phyloP scores from a whole-genome alignment of 2,113 vertebrate genomes.

The Pygoscelis antarcticus region DNA sequence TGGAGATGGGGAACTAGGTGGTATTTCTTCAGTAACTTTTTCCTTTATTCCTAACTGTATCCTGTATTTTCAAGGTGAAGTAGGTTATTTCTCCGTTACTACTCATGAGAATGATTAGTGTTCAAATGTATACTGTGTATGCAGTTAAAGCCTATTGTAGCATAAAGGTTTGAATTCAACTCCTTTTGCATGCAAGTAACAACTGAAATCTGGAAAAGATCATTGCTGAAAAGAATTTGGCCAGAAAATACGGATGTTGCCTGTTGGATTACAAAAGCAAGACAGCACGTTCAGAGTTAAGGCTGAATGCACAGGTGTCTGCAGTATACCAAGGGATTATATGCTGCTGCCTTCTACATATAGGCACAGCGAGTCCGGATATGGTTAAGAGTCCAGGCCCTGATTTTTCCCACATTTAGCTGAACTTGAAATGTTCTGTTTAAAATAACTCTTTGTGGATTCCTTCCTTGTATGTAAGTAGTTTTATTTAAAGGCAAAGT shows the following conservation, averaged over 20 bases:
- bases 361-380: fast-evolving
- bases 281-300: neutral
- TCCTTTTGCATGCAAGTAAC: neutral
- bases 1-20: neutral
- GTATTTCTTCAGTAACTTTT: neutral
- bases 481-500: conserved; percentile 8
- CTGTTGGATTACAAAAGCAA: neutral
- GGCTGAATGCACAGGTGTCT: neutral
- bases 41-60: neutral
- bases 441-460: neutral
- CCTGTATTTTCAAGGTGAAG: neutral
- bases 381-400: neutral
- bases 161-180: neutral
- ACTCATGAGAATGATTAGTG: neutral
- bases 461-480: neutral
- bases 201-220: neutral
- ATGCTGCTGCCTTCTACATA: neutral
- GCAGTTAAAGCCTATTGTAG: neutral
- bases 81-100: neutral
- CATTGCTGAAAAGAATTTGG: neutral
- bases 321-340: neutral
- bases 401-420: conserved; percentile 23
- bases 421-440: neutral
- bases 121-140: neutral
- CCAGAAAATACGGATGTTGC: neutral